Evolutionary conservation across 1,140 invertebrate species (phyloP), one percentile per base, ranked within the genome.

Genomic region (Caenorhabditis inopinata): DNA sequence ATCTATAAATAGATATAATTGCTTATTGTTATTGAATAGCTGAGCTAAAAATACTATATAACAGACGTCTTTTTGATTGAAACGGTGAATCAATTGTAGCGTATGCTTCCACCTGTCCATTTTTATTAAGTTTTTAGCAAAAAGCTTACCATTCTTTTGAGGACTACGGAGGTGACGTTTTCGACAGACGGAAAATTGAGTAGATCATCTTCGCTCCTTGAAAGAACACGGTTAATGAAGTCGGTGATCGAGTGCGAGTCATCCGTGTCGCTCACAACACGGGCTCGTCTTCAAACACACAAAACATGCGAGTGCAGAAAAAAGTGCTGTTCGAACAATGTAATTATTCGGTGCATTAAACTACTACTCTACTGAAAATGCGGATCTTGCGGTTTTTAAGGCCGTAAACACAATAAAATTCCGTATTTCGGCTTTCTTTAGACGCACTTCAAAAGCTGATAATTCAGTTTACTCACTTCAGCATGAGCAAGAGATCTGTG

Each of bases 181-280:
- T 68, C 58, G 16, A 68, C 58, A 0, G 58, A 68, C 11, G 58
- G 58, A n/a, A 68, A 68, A 38, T 68, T 68, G 58, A 68, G 58
- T 7, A 68, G 58, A n/a, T 68, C 58, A 32, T 68, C 58, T 68
- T 68, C 58, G 32, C 58, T 68, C 12, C 58, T 68, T 68, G 58
- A 68, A 68, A 68, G 58, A 68, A 68, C 58, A 68, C 58, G 58
- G 58, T 68, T 68, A 68, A 68, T 68, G 58, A 42, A 68, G 58
- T 68, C 58, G 58, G 58, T 38, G 32, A 68, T 38, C 25, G 32
- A 38, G 32, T 68, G 29, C 58, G 58, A 68, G 58, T 68, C 58
- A 68, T 68, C 58, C 58, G 58, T 68, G 58, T 68, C 58, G 58
- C 32, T 38, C n/a, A 68, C 58, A 68, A 68, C 58, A 68, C 58